Conservation (phyloP, 2,888 invertebrate genomes). For the Zonitis immaculata region DNA sequence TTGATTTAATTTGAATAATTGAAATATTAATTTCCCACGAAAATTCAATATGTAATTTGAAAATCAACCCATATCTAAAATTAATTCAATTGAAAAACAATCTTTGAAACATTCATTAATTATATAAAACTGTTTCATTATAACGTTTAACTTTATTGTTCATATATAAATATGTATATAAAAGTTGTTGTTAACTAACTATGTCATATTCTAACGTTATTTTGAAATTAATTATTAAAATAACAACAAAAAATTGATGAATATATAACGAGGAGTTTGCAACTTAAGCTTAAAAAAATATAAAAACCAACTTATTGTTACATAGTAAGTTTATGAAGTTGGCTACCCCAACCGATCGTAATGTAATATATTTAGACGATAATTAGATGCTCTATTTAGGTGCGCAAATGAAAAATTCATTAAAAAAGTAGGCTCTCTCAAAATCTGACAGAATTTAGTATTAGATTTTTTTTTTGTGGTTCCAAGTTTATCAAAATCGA, state of each 20-base stretch:
- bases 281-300: too few relatives aligned
- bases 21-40: not conserved
- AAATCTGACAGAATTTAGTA: too few relatives aligned
- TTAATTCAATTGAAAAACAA: not conserved
- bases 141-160: conserved; percentile 12
- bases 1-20: not conserved
- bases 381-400: too few relatives aligned
- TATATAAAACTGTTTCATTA: conserved; percentile 16
- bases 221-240: conserved; percentile 12
- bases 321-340: too few relatives aligned
- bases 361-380: too few relatives aligned
- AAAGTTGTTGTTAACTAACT: conserved; percentile 6
- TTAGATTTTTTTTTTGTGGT: too few relatives aligned
- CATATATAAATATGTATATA: conserved; percentile 8
- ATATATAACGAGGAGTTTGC: not conserved
- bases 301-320: too few relatives aligned
- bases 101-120: conserved; percentile 12
- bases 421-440: too few relatives aligned
- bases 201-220: conserved; percentile 8
- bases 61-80: too few relatives aligned
- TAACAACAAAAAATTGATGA: conserved; percentile 1
- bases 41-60: not conserved
- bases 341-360: too few relatives aligned
- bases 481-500: too few relatives aligned
- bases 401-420: too few relatives aligned